phyloP scores from a whole-genome alignment of 2,113 vertebrate species.

The Clarias macrocephalus region DNA sequence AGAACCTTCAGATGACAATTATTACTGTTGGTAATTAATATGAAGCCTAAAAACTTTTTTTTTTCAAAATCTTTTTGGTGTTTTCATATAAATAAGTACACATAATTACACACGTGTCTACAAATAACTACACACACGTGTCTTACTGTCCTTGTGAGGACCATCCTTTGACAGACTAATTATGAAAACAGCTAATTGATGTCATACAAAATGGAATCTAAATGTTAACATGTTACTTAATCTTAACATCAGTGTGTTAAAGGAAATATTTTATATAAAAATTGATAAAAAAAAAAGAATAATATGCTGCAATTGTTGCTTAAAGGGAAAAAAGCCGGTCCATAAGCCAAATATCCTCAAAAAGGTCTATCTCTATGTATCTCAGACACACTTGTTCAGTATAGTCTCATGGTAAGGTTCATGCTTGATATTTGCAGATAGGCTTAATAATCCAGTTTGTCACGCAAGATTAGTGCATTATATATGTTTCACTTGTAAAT shows the following conservation, averaged over 20 bases:
- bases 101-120: background rate
- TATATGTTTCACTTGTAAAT: conserved; percentile 36
- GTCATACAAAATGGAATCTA: background rate
- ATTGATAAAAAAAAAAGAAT: too few relatives aligned
- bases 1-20: background rate
- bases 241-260: background rate
- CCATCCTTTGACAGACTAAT: background rate
- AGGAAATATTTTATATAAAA: background rate
- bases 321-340: background rate
- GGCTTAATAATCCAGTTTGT: conserved; percentile 45
- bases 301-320: background rate
- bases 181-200: background rate
- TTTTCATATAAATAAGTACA: background rate
- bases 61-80: background rate
- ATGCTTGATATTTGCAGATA: conserved; percentile 41
- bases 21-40: background rate
- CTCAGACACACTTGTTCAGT: background rate
- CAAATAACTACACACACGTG: background rate
- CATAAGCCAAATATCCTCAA: background rate
- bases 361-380: background rate
- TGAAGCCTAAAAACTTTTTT: background rate
- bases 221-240: too few relatives aligned
- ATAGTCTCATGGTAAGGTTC: conserved; percentile 40
- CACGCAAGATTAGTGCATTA: conserved; percentile 41
- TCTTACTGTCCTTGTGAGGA: background rate